Evolutionary conservation across 30 jellyfish, hydroid and myxozoan species (phyloP).

Genomic region (Turritopsis rubra): DNA sequence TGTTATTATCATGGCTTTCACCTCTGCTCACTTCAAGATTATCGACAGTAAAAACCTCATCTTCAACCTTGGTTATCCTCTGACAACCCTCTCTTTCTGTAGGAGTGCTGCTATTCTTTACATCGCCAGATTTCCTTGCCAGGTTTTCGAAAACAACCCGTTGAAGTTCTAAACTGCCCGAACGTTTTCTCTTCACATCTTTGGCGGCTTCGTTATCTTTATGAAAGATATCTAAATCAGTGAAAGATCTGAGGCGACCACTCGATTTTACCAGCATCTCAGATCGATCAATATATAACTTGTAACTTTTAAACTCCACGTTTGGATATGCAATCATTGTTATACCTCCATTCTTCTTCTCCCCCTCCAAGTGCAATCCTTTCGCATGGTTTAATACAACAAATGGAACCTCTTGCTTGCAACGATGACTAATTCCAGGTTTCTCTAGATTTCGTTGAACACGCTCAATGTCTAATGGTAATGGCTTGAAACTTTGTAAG

Average conservation of each 20-base stretch:
- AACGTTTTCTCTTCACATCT: not conserved
- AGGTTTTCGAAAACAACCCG: not conserved
- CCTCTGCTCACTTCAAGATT: not conserved
- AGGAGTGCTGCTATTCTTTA: not conserved
- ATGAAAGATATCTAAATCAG: constrained; percentile 4
- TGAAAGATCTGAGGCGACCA: not conserved
- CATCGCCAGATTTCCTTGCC: not conserved
- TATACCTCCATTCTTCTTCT: not conserved
- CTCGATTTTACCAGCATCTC: not conserved
- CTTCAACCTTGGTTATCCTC: too few species aligned
- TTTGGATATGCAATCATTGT: not conserved
- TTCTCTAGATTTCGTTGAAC: not conserved
- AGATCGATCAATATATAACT: not conserved
- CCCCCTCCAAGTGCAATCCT: not conserved
- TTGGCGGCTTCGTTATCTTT: not conserved
- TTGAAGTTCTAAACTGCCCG: constrained; percentile 8
- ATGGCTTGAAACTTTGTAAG: not conserved
- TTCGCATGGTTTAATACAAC: not conserved
- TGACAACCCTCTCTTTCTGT: not conserved
- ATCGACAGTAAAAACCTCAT: not conserved
- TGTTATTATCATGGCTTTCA: not conserved
- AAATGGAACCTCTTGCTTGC: not conserved
- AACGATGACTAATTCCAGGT: not conserved
- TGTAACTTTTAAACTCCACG: not conserved
- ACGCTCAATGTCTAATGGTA: not conserved